Evolutionary conservation across 2,888 invertebrate genomes (phyloP).

Genomic region (Dolichomitus sp.): DNA sequence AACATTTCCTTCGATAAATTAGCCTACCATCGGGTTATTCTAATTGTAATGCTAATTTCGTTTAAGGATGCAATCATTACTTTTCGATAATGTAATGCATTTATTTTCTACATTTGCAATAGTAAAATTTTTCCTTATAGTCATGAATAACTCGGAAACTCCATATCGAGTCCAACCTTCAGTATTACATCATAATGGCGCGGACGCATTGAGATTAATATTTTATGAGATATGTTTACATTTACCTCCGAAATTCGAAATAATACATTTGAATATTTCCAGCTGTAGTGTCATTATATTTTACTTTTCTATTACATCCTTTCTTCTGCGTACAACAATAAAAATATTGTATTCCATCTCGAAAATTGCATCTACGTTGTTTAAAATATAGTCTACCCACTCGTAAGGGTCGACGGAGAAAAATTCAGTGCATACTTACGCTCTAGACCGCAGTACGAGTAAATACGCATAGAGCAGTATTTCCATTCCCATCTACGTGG

Average conservation of each 20-base stretch:
- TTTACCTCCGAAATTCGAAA: neutral
- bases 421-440: conserved; percentile 1
- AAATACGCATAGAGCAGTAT: conserved; percentile 58
- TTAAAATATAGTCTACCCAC: conserved; percentile 15
- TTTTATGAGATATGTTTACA: neutral
- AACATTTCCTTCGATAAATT: neutral
- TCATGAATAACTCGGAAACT: neutral
- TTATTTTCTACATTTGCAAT: no score
- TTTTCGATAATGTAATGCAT: no score
- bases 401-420: conserved; percentile 12
- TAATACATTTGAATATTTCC: neutral
- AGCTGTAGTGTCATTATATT: neutral
- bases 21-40: neutral
- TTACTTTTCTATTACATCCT: neutral
- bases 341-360: conserved; percentile 14
- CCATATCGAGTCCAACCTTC: neutral
- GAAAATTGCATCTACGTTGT: conserved; percentile 39
- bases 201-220: neutral
- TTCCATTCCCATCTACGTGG: conserved; percentile 60
- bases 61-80: neutral
- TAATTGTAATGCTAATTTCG: neutral
- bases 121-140: no score
- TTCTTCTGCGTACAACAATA: neutral
- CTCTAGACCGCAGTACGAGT: conserved; percentile 13
- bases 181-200: neutral